phyloP scores from a whole-genome alignment of 2,888 invertebrate species.

The Psococerastis gibbosa region DNA sequence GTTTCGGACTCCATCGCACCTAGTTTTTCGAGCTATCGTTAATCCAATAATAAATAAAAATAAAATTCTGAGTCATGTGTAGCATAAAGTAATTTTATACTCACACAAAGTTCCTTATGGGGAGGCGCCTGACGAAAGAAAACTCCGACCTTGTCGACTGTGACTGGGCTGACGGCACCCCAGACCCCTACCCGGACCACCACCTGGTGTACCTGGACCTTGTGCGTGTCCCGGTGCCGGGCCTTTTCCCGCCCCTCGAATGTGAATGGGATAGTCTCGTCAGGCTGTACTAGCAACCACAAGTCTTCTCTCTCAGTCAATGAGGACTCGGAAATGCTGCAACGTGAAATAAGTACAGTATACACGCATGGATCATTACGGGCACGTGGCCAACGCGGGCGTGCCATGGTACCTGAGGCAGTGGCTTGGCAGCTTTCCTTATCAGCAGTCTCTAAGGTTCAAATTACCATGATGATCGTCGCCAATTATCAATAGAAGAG shows the following conservation, averaged over 20 bases:
- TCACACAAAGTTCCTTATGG: conserved; percentile 24
- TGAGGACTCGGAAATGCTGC: conserved; percentile 16
- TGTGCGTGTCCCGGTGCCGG: conserved; percentile 53
- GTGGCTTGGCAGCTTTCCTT: no score
- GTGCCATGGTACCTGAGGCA: no score
- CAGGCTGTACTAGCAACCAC: conserved; percentile 55
- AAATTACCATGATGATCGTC: no score
- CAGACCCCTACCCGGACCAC: conserved; percentile 80
- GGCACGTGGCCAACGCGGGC: no score
- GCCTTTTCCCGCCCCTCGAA: conserved; percentile 58
- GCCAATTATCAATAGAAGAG: no score
- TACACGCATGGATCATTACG: no score
- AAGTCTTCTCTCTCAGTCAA: conserved; percentile 29
- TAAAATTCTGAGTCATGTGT: no score
- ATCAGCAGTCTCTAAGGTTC: no score
- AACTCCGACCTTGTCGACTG: conserved; percentile 87
- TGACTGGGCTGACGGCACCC: conserved; percentile 69
- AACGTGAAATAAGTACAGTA: conserved; percentile 11
- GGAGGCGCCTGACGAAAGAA: conserved; percentile 59
- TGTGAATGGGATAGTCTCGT: conserved; percentile 65
- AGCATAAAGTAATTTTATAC: no score
- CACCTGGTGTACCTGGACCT: conserved; percentile 67
- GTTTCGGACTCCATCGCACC: no score
- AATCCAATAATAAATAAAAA: no score
- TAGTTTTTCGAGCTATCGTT: no score